Evolutionary conservation across 2,113 vertebrate species (phyloP).

Genomic region (Etia nguti): DNA sequence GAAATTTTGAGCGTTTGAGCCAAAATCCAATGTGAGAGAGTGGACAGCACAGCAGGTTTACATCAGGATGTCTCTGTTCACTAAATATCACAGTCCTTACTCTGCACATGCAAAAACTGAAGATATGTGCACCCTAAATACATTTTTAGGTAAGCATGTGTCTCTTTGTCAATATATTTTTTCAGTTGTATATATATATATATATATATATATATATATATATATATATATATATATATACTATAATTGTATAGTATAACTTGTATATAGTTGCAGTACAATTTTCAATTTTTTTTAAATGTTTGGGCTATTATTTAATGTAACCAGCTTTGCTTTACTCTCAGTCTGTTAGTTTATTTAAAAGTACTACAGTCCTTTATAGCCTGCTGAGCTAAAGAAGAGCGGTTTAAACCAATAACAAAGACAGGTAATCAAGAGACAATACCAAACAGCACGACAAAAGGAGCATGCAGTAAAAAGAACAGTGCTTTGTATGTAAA

Average conservation of each 20-base stretch:
- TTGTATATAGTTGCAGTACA: background rate
- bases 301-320: background rate
- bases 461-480: slow-evolving; percentile 38
- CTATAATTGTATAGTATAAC: background rate
- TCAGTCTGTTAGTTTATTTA: background rate
- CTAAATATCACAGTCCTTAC: background rate
- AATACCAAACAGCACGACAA: slow-evolving; percentile 19
- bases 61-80: background rate
- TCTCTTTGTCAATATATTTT: too few relatives aligned
- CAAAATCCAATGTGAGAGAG: background rate
- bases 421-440: slow-evolving; percentile 33
- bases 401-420: slow-evolving; percentile 30
- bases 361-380: background rate
- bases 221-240: background rate
- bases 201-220: background rate
- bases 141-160: background rate
- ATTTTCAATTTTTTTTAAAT: background rate
- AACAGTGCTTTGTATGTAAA: slow-evolving; percentile 47
- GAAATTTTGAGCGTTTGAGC: background rate
- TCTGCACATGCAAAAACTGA: background rate
- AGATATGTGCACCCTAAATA: background rate
- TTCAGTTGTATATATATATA: too few relatives aligned
- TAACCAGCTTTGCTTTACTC: background rate
- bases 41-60: background rate
- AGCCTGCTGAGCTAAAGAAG: slow-evolving; percentile 9